Base-by-base conservation (phyloP, 2,797 vertebrate genomes). In the Tangara arthus region DNA sequence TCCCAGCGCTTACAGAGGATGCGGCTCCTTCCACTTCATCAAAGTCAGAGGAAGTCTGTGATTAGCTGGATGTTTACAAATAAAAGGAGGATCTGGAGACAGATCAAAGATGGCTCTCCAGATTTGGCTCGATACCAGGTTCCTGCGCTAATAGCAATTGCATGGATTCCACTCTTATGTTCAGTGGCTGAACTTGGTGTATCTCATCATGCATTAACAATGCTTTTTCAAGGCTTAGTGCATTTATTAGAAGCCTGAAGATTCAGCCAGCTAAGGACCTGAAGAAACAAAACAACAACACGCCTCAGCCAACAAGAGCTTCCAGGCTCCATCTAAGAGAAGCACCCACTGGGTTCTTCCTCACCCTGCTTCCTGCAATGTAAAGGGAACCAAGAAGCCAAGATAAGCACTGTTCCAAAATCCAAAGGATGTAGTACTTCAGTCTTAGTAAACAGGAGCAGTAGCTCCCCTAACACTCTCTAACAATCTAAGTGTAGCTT, bases 51-150 rank as follows among this genome's bases (percentile, higher is more conserved):
- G 89, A 88, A 91, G 93, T 81, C 91, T 90, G 77, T 61, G 84
- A 87, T 96, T 87, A 94, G 72, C 91, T 90, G 81, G 39, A 72
- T 84, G 80, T 92, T 95, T 94, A 92, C 89, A 94, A 92, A 90
- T 93, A 90, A 96, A 94, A 96, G 60, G n/a, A 94, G 65, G 39
- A 73, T 64, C 71, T 93, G 94, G 84, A 94, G 82, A 59, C 2
- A 88, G 71, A 97, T 90, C 68, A 94, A 96, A 92, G 93, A 39
- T 72, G 77, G 47, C 50, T 81, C 32, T 63, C 41, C 66, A 77
- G 60, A 88, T 90, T 1, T 96, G 85, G 89, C 92, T 60, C 26
- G 30, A 9, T 52, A 78, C 8, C 72, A 59, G 44, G 34, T 82
- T 90, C 59, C 82, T 70, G 47, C 34, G 20, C 80, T 87, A 72